A percentile compares a stretch with the other conserved stretches of the same genome.
Conservation (phyloP, 2,888 invertebrate species). For the Drosophila mimica region DNA sequence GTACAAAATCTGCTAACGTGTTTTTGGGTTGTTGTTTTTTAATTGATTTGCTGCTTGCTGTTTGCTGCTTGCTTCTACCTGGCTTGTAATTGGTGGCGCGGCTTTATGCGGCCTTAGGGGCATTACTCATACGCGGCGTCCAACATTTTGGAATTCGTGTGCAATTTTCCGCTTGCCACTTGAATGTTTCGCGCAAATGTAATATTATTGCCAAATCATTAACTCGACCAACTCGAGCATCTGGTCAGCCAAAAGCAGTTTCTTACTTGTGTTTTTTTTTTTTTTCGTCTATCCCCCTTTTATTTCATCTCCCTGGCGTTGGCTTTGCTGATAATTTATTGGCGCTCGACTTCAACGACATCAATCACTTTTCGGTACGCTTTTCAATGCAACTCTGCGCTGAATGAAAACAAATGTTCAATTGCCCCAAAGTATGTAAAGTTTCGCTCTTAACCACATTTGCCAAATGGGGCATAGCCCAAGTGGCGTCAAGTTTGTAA, state of each 20-base stretch:
- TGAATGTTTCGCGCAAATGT: conserved; percentile 63
- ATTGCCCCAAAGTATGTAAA: conserved; percentile 78
- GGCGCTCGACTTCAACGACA: conserved; percentile 73
- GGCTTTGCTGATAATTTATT: conserved; percentile 72
- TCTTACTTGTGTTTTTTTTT: background rate
- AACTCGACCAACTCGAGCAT: conserved; percentile 76
- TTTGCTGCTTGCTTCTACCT: conserved; percentile 4
- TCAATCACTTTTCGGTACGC: conserved; percentile 82
- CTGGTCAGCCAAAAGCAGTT: conserved; percentile 45
- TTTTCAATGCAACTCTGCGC: conserved; percentile 75
- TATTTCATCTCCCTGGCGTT: conserved; percentile 10
- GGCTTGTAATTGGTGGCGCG: conserved; percentile 56
- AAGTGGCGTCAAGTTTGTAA: background rate
- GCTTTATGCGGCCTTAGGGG: conserved; percentile 15
- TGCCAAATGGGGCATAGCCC: conserved; percentile 2
- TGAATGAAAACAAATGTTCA: conserved; percentile 80
- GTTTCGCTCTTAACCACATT: conserved; percentile 27
- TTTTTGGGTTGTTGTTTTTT: conserved; percentile 43
- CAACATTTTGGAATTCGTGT: conserved; percentile 57
- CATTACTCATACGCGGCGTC: conserved; percentile 65
- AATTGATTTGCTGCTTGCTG: conserved; percentile 69
- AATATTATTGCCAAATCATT: conserved; percentile 80
- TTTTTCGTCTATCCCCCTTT: conserved; percentile 6
- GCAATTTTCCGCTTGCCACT: conserved; percentile 80
- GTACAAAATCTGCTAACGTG: conserved; percentile 35